Evolutionary conservation across 2,888 invertebrate species (phyloP), one percentile per base, ranked within the genome.

Genomic region (Melangyna quadrimaculata): DNA sequence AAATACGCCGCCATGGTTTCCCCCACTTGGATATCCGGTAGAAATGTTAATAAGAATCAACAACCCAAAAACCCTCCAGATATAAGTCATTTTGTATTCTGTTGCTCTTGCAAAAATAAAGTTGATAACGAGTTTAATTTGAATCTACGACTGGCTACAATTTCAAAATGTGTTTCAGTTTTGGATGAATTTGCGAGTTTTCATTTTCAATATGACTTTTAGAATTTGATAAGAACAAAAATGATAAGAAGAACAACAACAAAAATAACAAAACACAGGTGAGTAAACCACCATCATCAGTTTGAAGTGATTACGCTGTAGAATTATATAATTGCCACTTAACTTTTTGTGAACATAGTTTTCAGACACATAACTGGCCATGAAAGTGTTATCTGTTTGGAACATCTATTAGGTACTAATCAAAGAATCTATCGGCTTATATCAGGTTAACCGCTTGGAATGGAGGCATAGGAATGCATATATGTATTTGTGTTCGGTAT

Each of bases 201-300:
- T 24, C 1, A 24, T n/a, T 40, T 17, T 24, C n/a, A 22, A n/a
- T 59, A 19, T 22, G 22, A 10, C 40, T 27, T 37, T 29, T 0
- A 3, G 3, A 14, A 45, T n/a, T n/a, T n/a, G 65, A 65, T 65
- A 65, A 65, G 45, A 43, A 32, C 8, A 14, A 12, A 43, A 32
- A n/a, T 32, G 65, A 32, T 65, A 65, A 14, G 65, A 14, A 7
- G n/a, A n/a, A n/a, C n/a, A 63, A 17, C 10, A 27, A 12, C 19
- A 17, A 0, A 7, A n/a, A n/a, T n/a, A 3, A 29, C 1, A 10
- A 63, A 17, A 63, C 1, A 0, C 17, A 63, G 43, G 29, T 45
- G 45, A 32, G 65, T 65, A 45, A 65, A 45, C 32, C 45, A n/a
- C n/a, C n/a, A n/a, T n/a, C n/a, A n/a, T n/a, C n/a, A 45, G 45